A percentile compares a stretch with the other conserved stretches of the same genome.
phyloP scores from a whole-genome alignment of 2,888 invertebrate genomes.

The Teleiodes luculella region DNA sequence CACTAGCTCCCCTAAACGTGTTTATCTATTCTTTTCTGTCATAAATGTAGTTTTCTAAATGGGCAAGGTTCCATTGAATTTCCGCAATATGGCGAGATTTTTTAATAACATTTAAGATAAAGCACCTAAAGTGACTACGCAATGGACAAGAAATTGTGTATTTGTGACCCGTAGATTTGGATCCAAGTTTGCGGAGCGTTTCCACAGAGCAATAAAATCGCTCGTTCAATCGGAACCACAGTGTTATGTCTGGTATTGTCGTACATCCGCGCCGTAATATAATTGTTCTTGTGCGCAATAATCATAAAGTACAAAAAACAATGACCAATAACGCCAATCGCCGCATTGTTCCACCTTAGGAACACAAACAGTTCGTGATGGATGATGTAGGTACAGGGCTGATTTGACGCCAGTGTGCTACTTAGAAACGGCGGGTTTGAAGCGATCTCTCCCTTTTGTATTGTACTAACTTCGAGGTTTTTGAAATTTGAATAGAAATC shows the following conservation, averaged over 20 bases:
- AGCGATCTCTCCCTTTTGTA: no score
- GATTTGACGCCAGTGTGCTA: not conserved
- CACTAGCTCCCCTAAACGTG: no score
- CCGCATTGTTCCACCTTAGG: conserved; percentile 55
- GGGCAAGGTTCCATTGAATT: no score
- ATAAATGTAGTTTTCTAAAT: no score
- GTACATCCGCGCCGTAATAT: not conserved
- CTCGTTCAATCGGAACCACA: not conserved
- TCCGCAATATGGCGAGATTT: no score
- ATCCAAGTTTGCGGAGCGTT: not conserved
- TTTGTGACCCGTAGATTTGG: no score
- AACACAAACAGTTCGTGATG: conserved; percentile 27
- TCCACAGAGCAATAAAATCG: not conserved
- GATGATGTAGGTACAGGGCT: not conserved
- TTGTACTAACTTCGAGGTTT: no score
- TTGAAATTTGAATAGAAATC: no score
- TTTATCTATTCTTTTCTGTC: no score
- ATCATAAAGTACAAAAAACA: conserved; percentile 27
- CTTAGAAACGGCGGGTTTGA: conserved; percentile 13
- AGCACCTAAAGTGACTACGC: no score
- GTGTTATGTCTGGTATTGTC: conserved; percentile 12
- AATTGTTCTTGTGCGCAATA: conserved; percentile 4
- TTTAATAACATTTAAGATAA: no score
- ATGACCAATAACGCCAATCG: conserved; percentile 47
- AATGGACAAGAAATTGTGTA: no score